Percentiles rank a stretch among this genome's conserved stretches.
These are phyloP conservation scores for Germaria angustata DNA, from an alignment of 2,888 invertebrate species.

Conservation along the genomic window DNA sequence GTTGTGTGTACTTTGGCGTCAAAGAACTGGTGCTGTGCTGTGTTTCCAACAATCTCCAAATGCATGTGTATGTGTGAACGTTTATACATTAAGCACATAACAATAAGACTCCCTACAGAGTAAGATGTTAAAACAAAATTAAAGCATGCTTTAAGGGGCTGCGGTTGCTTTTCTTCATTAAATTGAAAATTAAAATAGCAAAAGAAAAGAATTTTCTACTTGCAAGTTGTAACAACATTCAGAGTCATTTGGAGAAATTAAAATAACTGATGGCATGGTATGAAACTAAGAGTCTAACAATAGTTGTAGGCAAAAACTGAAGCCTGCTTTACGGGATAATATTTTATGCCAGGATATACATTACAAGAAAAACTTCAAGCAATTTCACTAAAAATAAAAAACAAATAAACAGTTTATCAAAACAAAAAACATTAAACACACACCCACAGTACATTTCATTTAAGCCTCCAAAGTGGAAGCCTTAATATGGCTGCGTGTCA, in stretches of 20 bases:
- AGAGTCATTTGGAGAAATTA: neutral
- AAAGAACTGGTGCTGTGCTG: slow-evolving; percentile 53
- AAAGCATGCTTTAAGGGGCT: slow-evolving; percentile 51
- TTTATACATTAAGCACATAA: slow-evolving; percentile 11
- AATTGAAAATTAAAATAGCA: neutral
- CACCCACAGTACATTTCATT: neutral
- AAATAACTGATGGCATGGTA: neutral
- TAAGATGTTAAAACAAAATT: slow-evolving; percentile 44
- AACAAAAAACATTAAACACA: neutral
- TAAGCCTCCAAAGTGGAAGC: neutral
- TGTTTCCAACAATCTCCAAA: neutral
- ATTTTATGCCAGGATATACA: no score
- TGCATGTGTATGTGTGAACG: slow-evolving; percentile 10
- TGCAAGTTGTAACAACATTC: neutral
- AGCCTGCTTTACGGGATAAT: neutral
- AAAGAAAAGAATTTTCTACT: neutral
- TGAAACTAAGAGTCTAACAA: slow-evolving; percentile 12
- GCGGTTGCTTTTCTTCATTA: neutral
- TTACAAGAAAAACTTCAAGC: neutral
- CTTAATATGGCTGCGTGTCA: neutral
- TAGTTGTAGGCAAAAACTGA: neutral
- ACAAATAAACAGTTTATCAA: slow-evolving; percentile 42
- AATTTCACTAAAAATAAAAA: slow-evolving; percentile 49
- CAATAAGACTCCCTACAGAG: slow-evolving; percentile 48
- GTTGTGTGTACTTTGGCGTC: slow-evolving; percentile 40